phyloP scores from a whole-genome alignment of 1,140 invertebrate genomes.

The Drosophila leontia region DNA sequence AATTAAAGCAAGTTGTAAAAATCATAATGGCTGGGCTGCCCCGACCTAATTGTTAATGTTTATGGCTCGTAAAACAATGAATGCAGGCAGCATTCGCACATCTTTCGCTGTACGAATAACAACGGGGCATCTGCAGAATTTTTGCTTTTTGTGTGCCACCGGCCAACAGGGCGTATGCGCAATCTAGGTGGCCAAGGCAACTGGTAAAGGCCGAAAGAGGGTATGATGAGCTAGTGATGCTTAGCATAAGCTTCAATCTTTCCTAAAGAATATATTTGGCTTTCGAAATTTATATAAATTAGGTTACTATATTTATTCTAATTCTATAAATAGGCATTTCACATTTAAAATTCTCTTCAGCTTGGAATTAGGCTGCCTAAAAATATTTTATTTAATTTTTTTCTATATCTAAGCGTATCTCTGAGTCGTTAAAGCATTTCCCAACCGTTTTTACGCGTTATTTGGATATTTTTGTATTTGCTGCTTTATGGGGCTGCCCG shows the following conservation, averaged over 20 bases:
- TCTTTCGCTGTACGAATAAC: slow-evolving; percentile 15
- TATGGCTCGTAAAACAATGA: slow-evolving; percentile 81
- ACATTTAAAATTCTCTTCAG: neutral
- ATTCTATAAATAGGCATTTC: no score
- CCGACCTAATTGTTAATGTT: slow-evolving; percentile 76
- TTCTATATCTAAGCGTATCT: slow-evolving; percentile 14
- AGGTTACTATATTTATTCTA: neutral
- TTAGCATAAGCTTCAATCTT: neutral
- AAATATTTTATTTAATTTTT: neutral
- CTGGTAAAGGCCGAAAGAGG: neutral
- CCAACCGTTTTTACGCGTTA: slow-evolving; percentile 45
- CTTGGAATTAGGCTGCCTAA: neutral
- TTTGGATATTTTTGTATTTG: slow-evolving; percentile 54
- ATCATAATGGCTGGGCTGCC: slow-evolving; percentile 48
- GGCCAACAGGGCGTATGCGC: slow-evolving; percentile 46
- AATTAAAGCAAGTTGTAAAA: slow-evolving; percentile 76
- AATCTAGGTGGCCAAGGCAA: slow-evolving; percentile 1
- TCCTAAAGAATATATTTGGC: neutral
- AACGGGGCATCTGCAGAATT: slow-evolving; percentile 38
- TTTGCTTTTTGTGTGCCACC: slow-evolving; percentile 5
- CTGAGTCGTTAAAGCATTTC: slow-evolving; percentile 21
- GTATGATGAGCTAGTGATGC: neutral
- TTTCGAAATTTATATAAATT: no score
- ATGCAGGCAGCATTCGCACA: slow-evolving; percentile 54
- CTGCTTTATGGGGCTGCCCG: slow-evolving; percentile 49